A percentile compares a stretch with the other conserved stretches of the same genome.
These are phyloP conservation scores for Cheilosia impressa DNA, from an alignment of 2,888 invertebrate genomes.

Conservation along the genomic window DNA sequence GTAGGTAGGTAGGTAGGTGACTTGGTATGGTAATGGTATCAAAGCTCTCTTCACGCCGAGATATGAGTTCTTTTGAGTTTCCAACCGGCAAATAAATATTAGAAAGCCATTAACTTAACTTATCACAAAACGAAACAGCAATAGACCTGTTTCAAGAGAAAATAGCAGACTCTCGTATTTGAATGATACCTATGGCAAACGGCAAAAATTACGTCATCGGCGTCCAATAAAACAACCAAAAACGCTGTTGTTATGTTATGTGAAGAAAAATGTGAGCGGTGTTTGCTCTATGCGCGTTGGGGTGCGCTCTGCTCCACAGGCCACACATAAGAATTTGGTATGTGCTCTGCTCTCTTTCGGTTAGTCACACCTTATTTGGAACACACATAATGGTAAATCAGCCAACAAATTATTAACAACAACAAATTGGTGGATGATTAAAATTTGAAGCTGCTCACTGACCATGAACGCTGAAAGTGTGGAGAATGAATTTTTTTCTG, in stretches of 20 bases:
- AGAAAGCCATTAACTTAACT: not conserved
- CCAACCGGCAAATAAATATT: slow-evolving; percentile 34
- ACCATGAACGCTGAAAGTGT: slow-evolving; percentile 64
- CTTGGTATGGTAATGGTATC: slow-evolving; percentile 11
- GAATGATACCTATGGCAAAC: slow-evolving; percentile 17
- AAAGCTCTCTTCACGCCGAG: slow-evolving; percentile 18
- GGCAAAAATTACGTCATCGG: slow-evolving; percentile 68
- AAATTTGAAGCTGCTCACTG: slow-evolving; percentile 38
- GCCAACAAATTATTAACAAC: slow-evolving; percentile 38
- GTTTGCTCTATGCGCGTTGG: slow-evolving; percentile 7
- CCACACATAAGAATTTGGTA: no score
- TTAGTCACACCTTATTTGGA: slow-evolving; percentile 61
- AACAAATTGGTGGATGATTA: slow-evolving; percentile 25
- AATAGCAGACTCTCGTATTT: slow-evolving; percentile 16
- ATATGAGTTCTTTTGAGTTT: slow-evolving; percentile 14
- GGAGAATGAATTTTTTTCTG: slow-evolving; percentile 4
- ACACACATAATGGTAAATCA: slow-evolving; percentile 54
- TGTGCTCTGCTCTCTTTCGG: slow-evolving; percentile 19
- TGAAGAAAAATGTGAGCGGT: not conserved
- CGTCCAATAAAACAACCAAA: slow-evolving; percentile 50
- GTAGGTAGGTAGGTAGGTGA: not conserved
- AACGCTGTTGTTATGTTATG: slow-evolving; percentile 39
- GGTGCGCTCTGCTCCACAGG: not conserved
- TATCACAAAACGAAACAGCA: slow-evolving; percentile 35
- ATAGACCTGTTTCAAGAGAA: slow-evolving; percentile 21